These are phyloP conservation scores for Rhinopomastus cyanomelas DNA, from an alignment of 2,113 vertebrate genomes.

Conservation along the genomic window DNA sequence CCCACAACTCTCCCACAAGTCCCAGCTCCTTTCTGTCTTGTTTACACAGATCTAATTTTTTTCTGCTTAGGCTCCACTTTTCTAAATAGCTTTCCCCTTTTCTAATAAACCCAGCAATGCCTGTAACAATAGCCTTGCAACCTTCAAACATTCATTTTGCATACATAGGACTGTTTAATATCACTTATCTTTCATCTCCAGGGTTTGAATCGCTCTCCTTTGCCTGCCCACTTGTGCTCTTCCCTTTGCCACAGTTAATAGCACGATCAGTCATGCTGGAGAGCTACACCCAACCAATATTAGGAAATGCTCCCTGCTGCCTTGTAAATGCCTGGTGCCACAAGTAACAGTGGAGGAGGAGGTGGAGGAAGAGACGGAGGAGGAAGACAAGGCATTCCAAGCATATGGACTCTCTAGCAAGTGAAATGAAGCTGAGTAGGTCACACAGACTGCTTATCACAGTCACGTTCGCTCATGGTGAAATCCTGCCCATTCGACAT, in stretches of 20 bases:
- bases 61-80: background rate
- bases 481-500: background rate
- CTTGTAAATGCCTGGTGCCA: conserved; percentile 19
- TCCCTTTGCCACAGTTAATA: conserved; percentile 23
- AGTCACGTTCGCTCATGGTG: background rate
- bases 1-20: background rate
- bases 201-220: background rate
- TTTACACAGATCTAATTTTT: background rate
- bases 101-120: background rate
- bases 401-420: background rate
- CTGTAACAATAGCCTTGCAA: background rate
- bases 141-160: conserved; percentile 23
- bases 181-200: background rate
- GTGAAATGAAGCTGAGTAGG: background rate
- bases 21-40: background rate
- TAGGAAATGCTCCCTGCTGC: conserved; percentile 23
- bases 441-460: background rate
- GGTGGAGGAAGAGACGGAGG: background rate
- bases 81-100: background rate
- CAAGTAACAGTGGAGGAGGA: background rate
- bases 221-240: conserved; percentile 20
- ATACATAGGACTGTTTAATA: background rate
- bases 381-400: background rate
- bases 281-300: conserved; percentile 16
- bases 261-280: conserved; percentile 14